Evolutionary conservation across 1,140 invertebrate species (phyloP), one percentile per base, ranked within the genome.

Genomic region (Drosophila gunungcola): DNA sequence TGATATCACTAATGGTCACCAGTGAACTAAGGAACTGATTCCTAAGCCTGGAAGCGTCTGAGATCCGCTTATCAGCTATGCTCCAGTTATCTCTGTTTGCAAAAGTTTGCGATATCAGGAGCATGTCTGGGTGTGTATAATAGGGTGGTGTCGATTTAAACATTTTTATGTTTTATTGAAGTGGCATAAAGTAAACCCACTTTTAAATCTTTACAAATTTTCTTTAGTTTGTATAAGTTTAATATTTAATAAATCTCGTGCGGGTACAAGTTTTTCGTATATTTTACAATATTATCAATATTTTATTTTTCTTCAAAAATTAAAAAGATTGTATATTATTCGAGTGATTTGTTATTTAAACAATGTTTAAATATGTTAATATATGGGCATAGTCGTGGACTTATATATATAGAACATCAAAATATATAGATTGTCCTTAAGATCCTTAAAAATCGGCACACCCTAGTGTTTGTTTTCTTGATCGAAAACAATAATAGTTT

Each of bases 1-100:
- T 36, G 29, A 12, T 10, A 36, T 16, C 5, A 21, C 48, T 7
- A 75, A 75, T 64, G 73, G 68, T 25, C 54, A 54, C 16, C 10
- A 64, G 3, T 51, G n/a, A 25, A 61, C 32, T 21, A 34, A 42
- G 41, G 45, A 55, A 10, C 67, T 32, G 32, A 25, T 45, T 3
- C 32, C 11, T 32, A 60, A 4, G 12, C 39, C 29, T 13, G 38
- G n/a, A 13, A 38, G 21, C 10, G 10, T 27, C 54, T 56, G 38
- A 42, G 13, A 48, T 67, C 9, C n/a, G 38, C n/a, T 69, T n/a
- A 16, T 5, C 16, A 45, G 10, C 1, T 4, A 16, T 27, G 6
- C 11, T 48, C 25, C 12, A 29, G 25, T 13, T 29, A n/a, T n/a
- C 3, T 6, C 12, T 29, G 7, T 9, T 3, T n/a, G 5, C 25